These are phyloP conservation scores for Caenorhabditis afra DNA, from an alignment of 2,888 invertebrate genomes.

Conservation along the genomic window DNA sequence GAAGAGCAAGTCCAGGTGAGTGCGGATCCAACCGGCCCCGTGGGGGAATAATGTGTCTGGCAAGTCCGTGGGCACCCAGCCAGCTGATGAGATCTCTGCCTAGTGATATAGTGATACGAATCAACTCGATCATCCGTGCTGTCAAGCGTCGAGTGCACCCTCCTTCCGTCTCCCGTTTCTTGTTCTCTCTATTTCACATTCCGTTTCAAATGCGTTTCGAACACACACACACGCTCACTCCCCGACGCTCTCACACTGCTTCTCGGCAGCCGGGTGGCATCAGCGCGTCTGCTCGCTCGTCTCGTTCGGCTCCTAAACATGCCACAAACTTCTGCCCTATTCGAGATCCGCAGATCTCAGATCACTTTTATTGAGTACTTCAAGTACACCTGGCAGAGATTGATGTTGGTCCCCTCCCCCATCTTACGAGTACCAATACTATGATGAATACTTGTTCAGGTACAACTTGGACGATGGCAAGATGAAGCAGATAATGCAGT, in stretches of 20 bases:
- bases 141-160: constrained; percentile 17
- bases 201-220: constrained; percentile 51
- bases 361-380: constrained; percentile 47
- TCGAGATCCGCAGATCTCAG: constrained; percentile 53
- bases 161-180: constrained; percentile 25
- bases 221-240: constrained; percentile 31
- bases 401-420: constrained; percentile 33
- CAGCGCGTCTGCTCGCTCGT: background rate
- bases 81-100: constrained; percentile 29
- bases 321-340: constrained; percentile 60
- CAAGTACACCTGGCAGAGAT: constrained; percentile 52
- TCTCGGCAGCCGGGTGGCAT: constrained; percentile 50
- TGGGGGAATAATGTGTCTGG: no score
- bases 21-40: background rate
- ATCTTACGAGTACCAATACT: no score
- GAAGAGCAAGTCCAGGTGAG: constrained; percentile 54
- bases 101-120: constrained; percentile 21
- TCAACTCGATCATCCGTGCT: constrained; percentile 44
- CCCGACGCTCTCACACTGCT: constrained; percentile 3
- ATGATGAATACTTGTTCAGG: constrained; percentile 43
- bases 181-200: constrained; percentile 30
- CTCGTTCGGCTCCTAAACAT: constrained; percentile 13
- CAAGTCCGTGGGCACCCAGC: background rate
- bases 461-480: constrained; percentile 69
- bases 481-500: constrained; percentile 66